Evolutionary conservation across 2,113 vertebrate species (phyloP).

Genomic region (Uria aalge): DNA sequence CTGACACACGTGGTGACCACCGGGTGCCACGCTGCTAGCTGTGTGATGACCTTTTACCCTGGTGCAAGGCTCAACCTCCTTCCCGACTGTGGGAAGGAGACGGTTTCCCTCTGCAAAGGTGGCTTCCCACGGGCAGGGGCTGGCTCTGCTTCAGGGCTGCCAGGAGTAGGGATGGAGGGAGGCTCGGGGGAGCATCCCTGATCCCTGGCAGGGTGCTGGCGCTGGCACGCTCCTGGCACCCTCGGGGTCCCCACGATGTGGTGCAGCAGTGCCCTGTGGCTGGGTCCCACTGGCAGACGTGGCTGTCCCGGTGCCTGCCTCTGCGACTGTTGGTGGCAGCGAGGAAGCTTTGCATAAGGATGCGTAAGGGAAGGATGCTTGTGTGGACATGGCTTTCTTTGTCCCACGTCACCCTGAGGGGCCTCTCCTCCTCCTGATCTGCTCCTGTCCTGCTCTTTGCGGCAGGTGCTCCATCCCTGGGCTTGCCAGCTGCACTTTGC

Average conservation of each 20-base stretch:
- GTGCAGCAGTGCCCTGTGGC: not conserved
- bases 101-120: not conserved
- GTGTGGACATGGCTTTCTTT: not conserved
- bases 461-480: not conserved
- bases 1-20: not conserved
- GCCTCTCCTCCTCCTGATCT: not conserved
- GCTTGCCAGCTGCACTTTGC: not conserved
- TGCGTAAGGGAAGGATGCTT: not conserved
- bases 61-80: not conserved
- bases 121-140: not conserved
- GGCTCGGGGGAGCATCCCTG: not conserved
- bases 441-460: not conserved
- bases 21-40: not conserved
- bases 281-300: not conserved
- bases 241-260: accelerated
- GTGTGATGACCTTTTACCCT: not conserved
- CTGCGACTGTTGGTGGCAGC: not conserved
- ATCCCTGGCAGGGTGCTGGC: not conserved
- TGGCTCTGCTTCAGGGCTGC: not conserved
- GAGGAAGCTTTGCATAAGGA: not conserved
- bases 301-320: not conserved
- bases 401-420: not conserved
- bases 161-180: accelerated
- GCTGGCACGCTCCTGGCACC: not conserved
- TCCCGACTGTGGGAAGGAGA: not conserved